Evolutionary conservation across 2,113 vertebrate species (phyloP).

Genomic region (Ancistrus triradiatus): DNA sequence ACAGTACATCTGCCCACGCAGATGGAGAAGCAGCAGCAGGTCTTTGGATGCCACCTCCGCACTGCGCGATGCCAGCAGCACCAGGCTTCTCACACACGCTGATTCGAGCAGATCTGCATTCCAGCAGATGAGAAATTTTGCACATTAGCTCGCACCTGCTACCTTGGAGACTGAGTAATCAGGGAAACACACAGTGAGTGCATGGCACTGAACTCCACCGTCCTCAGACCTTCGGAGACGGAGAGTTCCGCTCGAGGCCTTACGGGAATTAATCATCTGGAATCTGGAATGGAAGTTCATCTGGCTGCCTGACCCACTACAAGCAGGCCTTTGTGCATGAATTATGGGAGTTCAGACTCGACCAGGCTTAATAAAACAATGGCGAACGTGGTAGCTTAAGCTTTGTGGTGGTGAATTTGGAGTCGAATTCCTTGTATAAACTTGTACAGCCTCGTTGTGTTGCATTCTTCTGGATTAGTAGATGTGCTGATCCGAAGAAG

Average conservation of each 20-base stretch:
- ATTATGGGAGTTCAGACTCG: background rate
- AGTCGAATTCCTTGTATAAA: too few species aligned
- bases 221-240: slow-evolving; percentile 29
- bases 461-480: too few species aligned
- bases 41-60: slow-evolving; percentile 30
- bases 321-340: slow-evolving; percentile 17
- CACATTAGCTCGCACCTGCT: slow-evolving; percentile 52
- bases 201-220: slow-evolving; percentile 24
- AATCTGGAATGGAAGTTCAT: slow-evolving; percentile 21
- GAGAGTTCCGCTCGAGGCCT: slow-evolving; percentile 10
- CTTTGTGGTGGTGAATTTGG: too few species aligned
- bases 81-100: slow-evolving; percentile 21
- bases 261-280: slow-evolving; percentile 20
- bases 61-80: slow-evolving; percentile 31
- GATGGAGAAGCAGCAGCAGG: slow-evolving; percentile 29
- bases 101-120: slow-evolving; percentile 38
- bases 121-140: slow-evolving; percentile 33
- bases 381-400: too few species aligned
- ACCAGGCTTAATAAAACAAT: too few species aligned
- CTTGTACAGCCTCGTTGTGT: too few species aligned
- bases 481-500: too few species aligned
- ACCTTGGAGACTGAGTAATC: slow-evolving; percentile 49
- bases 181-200: slow-evolving; percentile 40
- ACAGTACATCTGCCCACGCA: slow-evolving; percentile 22
- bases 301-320: slow-evolving; percentile 5